These are phyloP conservation scores for Thamnaconus septentrionalis DNA, from an alignment of 2,113 vertebrate species.

Conservation along the genomic window DNA sequence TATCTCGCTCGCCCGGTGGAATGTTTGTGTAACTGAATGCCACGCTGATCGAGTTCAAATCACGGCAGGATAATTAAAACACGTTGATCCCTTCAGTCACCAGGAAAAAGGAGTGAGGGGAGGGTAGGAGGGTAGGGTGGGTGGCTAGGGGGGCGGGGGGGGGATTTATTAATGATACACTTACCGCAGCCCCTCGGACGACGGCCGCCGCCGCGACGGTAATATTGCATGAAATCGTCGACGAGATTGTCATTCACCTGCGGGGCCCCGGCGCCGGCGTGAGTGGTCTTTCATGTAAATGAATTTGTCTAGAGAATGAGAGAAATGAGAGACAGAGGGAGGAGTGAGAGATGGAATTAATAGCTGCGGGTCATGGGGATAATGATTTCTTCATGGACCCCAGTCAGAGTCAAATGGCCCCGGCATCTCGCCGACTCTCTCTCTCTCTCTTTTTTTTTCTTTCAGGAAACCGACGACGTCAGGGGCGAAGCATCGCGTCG, in stretches of 20 bases:
- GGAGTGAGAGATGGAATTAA: slow-evolving; percentile 71
- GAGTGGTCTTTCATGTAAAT: slow-evolving; percentile 78
- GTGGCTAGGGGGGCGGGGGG: slow-evolving; percentile 4
- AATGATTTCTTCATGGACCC: slow-evolving; percentile 76
- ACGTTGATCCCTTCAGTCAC: slow-evolving; percentile 75
- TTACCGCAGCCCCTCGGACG: slow-evolving; percentile 52
- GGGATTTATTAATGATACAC: slow-evolving; percentile 73
- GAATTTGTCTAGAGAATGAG: slow-evolving; percentile 69
- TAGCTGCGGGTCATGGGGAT: slow-evolving; percentile 75
- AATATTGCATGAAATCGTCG: slow-evolving; percentile 69
- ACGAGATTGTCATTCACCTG: slow-evolving; percentile 71
- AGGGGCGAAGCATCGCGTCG: slow-evolving; percentile 63
- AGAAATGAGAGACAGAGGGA: slow-evolving; percentile 67
- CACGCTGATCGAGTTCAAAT: slow-evolving; percentile 67
- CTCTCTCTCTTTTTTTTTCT: not conserved
- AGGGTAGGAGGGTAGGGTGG: too few relatives aligned
- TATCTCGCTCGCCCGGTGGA: slow-evolving; percentile 50
- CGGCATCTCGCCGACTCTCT: slow-evolving; percentile 47
- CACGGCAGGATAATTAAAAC: slow-evolving; percentile 72
- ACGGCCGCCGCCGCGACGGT: slow-evolving; percentile 45
- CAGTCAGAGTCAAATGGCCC: slow-evolving; percentile 72
- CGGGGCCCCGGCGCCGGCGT: slow-evolving; percentile 59
- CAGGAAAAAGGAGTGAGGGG: slow-evolving; percentile 18
- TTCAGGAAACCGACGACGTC: slow-evolving; percentile 44
- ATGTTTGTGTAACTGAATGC: slow-evolving; percentile 67